phyloP scores from a whole-genome alignment of 2,113 vertebrate species.

The Rhineura floridana region DNA sequence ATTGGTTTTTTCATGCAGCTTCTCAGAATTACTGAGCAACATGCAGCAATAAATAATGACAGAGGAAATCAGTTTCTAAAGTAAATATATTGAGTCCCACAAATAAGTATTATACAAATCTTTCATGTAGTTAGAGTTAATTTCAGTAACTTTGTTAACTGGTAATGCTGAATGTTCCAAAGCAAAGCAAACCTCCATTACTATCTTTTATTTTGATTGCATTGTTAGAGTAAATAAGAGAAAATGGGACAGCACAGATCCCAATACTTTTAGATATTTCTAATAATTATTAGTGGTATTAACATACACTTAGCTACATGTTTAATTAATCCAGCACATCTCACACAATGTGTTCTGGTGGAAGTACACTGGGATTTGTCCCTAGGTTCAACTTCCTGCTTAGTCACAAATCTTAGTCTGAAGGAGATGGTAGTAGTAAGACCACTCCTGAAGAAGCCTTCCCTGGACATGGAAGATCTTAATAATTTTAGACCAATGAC shows the following conservation, averaged over 20 bases:
- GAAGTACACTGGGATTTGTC: too few relatives aligned
- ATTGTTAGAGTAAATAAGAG: conserved; percentile 20
- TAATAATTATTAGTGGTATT: not conserved
- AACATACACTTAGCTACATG: fast-evolving
- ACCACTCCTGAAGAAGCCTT: too few relatives aligned
- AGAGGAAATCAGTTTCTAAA: conserved; percentile 69
- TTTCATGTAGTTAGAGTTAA: conserved; percentile 37
- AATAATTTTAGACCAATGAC: too few relatives aligned
- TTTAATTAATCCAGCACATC: not conserved
- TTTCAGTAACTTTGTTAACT: conserved; percentile 27
- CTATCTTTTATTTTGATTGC: not conserved
- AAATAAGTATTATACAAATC: conserved; percentile 41
- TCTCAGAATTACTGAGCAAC: conserved; percentile 57
- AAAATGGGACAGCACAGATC: not conserved
- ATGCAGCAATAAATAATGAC: conserved; percentile 60
- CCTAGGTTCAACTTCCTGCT: too few relatives aligned
- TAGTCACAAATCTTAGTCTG: too few relatives aligned
- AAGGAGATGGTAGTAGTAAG: too few relatives aligned
- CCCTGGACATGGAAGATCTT: too few relatives aligned
- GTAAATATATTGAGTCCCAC: conserved; percentile 61
- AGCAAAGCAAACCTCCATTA: conserved; percentile 25
- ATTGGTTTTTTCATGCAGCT: conserved; percentile 68
- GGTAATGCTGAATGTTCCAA: conserved; percentile 44
- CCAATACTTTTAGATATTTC: not conserved
- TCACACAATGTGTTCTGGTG: too few relatives aligned